These are phyloP conservation scores for Mormyrops attenuatus DNA, from an alignment of 2,797 vertebrate species.

Conservation along the genomic window DNA sequence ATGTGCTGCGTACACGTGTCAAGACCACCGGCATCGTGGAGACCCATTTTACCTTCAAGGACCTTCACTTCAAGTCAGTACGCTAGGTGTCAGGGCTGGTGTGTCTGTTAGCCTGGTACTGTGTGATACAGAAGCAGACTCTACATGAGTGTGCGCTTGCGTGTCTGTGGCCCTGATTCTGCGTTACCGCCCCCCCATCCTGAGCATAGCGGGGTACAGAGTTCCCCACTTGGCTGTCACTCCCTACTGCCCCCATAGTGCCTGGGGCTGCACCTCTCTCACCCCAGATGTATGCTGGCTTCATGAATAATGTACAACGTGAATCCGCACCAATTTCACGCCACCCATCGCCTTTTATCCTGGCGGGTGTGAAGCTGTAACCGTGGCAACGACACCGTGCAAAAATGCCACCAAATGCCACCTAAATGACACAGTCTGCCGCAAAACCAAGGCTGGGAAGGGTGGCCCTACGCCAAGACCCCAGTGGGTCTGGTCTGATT, in stretches of 20 bases:
- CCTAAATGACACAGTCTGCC: slow-evolving; percentile 37
- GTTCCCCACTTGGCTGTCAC: background rate
- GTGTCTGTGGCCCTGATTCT: background rate
- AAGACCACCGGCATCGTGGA: slow-evolving; percentile 98
- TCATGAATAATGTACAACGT: slow-evolving; percentile 43
- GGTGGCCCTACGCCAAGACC: background rate
- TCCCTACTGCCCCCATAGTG: background rate
- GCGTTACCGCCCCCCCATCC: background rate
- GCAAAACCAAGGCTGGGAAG: background rate
- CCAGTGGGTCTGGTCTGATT: background rate
- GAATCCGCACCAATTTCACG: slow-evolving; percentile 26
- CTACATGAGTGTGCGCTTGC: background rate
- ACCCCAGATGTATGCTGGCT: slow-evolving; percentile 12
- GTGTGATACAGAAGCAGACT: background rate
- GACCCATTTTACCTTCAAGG: slow-evolving; percentile 98
- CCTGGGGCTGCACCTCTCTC: background rate
- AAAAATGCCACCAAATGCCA: slow-evolving; percentile 49
- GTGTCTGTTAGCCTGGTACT: background rate
- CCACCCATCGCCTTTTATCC: slow-evolving; percentile 18
- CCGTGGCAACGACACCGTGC: slow-evolving; percentile 48
- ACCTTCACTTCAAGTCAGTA: slow-evolving; percentile 93
- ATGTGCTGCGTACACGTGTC: slow-evolving; percentile 88
- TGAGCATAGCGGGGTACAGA: background rate
- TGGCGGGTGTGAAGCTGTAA: slow-evolving; percentile 38
- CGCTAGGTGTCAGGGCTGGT: background rate